Conservation (phyloP, 2,888 invertebrate genomes). For the Pelosia muscerda region DNA sequence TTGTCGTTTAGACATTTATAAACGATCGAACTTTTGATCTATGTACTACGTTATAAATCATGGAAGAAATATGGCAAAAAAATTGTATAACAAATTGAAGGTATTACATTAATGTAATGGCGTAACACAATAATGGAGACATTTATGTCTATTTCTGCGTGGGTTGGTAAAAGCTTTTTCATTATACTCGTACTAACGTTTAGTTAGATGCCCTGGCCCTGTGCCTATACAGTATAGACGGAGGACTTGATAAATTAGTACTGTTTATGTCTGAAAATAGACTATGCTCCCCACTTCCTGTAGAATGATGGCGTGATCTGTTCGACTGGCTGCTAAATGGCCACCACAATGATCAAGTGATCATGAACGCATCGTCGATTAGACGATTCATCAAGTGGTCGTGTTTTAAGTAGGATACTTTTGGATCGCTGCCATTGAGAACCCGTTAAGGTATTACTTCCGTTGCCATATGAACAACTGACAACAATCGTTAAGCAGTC, state of each 20-base stretch:
- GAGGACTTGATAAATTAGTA: constrained; percentile 18
- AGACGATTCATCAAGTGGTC: constrained; percentile 10
- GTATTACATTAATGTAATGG: neutral
- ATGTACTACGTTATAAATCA: neutral
- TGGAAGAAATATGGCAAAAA: neutral
- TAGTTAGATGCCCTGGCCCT: neutral
- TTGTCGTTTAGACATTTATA: constrained; percentile 25
- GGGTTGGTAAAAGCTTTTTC: constrained; percentile 19
- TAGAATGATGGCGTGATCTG: constrained; percentile 13
- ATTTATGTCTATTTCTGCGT: neutral
- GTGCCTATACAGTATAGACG: constrained; percentile 7
- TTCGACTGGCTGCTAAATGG: constrained; percentile 14
- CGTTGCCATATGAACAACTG: neutral
- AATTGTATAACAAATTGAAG: neutral
- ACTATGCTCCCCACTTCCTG: constrained; percentile 21
- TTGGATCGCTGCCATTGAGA: neutral
- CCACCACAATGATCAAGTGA: constrained; percentile 3
- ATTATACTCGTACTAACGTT: neutral
- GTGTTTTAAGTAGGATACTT: constrained; percentile 6
- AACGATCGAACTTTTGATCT: neutral
- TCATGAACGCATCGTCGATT: neutral
- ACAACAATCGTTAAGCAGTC: neutral
- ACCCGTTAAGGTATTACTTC: constrained; percentile 5
- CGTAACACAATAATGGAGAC: neutral
- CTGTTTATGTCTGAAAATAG: constrained; percentile 23